Base-by-base conservation (phyloP, 2,888 invertebrate species). In the Dolomedes plantarius region DNA sequence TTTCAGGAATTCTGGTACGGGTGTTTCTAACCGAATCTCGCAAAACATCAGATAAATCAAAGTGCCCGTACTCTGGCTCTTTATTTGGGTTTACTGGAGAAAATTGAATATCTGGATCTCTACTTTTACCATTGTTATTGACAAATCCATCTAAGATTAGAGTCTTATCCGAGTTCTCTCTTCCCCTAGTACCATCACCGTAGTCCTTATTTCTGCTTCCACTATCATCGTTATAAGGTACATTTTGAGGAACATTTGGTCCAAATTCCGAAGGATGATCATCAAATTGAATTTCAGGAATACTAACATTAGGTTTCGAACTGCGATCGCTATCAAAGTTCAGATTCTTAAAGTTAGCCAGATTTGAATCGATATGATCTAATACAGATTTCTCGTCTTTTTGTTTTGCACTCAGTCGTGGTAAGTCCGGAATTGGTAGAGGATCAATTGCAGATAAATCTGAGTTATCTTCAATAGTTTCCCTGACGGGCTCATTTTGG, bases 221-320 rank as follows among this genome's bases (percentile, higher is more conserved):
- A n/a, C 46, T 56, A 50, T 78, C 85, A 11, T 1, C 16, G 16
- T 46, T 46, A 11, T 23, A 41, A 23, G 19, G 29, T 19, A 9
- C 16, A 27, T 62, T 73, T 19, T 69, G 41, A 1, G 69, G 19
- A 23, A 19, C 1, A 28, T 76, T 73, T 29, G 31, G 62, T 16
- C 68, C 56, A 27, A 36, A 50, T 72, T 39, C 46, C 19, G 67
- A 83, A 46, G 79, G 85, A 11, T 69, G 85, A 16, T 85, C 83
- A 41, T 85, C 83, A 56, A 85, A 85, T 16, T 73, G 72, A 19
- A 85, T 36, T 62, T 71, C 62, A 27, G 83, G 83, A 64, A 85
- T 23, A 7, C 76, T 67, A 19, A 67, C 13, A 56, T 85, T 85
- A 9, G 1, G n/a, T 39, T 72, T 69, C 5, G 39, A 29, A 67